A percentile compares a stretch with the other conserved stretches of the same genome.
phyloP scores from a whole-genome alignment of 2,888 invertebrate species.

The Onthophagus sagittarius region DNA sequence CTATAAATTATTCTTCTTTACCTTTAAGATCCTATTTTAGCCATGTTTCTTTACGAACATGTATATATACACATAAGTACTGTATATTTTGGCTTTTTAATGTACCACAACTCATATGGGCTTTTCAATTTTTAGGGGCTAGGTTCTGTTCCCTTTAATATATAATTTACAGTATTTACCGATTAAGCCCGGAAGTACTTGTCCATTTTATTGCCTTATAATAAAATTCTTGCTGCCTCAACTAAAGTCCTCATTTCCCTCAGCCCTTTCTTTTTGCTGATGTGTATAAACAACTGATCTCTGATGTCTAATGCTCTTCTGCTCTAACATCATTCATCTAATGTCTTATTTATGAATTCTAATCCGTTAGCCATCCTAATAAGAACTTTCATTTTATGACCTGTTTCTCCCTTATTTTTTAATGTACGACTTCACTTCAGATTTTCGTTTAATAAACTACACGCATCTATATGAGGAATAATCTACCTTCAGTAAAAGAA shows the following conservation, averaged over 20 bases:
- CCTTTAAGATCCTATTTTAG: no score
- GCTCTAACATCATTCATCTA: conserved; percentile 25
- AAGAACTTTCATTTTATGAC: conserved; percentile 16
- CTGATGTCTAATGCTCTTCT: conserved; percentile 35
- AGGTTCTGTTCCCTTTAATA: conserved; percentile 28
- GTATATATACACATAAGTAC: no score
- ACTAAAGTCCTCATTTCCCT: no score
- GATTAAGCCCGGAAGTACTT: no score
- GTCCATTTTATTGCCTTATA: conserved; percentile 27
- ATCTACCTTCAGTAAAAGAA: conserved; percentile 33
- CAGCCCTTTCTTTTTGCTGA: conserved; percentile 41
- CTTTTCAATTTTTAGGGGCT: conserved; percentile 26
- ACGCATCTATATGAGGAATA: conserved; percentile 32
- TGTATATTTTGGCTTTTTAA: no score
- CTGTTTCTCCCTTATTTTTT: background rate
- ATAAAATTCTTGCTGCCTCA: no score
- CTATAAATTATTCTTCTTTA: no score
- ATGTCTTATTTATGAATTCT: conserved; percentile 34
- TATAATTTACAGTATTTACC: conserved; percentile 30
- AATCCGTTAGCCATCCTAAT: conserved; percentile 36
- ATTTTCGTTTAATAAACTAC: conserved; percentile 27
- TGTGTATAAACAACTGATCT: conserved; percentile 37
- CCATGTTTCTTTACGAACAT: no score
- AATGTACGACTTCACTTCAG: background rate
- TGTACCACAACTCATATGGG: no score